Conservation (phyloP, 2,797 vertebrate species). For the Alfaro cultratus region DNA sequence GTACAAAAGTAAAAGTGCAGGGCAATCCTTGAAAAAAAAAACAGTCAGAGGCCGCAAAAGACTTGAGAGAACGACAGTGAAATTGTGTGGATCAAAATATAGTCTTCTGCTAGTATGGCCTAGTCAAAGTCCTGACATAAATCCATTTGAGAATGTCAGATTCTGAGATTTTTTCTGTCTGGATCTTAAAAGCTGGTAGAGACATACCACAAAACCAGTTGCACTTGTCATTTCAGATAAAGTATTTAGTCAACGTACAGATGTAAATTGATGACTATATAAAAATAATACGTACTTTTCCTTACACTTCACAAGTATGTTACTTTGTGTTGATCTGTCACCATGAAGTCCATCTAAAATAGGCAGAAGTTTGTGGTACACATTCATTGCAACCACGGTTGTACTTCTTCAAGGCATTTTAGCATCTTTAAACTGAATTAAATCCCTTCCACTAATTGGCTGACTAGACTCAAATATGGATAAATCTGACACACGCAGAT, state of each 20-base stretch:
- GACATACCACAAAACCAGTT: not conserved
- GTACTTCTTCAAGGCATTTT: not conserved
- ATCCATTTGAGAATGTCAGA: not conserved
- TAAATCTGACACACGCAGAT: slow-evolving; percentile 3
- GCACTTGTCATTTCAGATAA: not conserved
- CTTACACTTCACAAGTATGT: not conserved
- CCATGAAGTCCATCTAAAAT: not conserved
- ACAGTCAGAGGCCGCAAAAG: not conserved
- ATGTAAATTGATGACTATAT: not conserved
- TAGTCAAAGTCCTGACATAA: not conserved
- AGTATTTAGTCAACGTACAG: not conserved
- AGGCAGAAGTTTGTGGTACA: not conserved
- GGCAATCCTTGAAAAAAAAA: not conserved
- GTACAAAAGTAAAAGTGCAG: not conserved
- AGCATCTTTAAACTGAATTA: not conserved
- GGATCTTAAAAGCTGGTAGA: not conserved
- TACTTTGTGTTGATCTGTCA: not conserved
- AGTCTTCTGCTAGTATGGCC: not conserved
- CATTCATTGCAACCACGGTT: too few species aligned
- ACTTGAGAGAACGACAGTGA: not conserved
- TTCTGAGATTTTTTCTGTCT: not conserved
- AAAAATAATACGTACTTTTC: not conserved
- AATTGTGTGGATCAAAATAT: not conserved
- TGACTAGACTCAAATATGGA: slow-evolving; percentile 7
- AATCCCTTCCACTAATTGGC: slow-evolving; percentile 1